Conservation (phyloP, 2,113 vertebrate genomes). For the Thermophis baileyi region DNA sequence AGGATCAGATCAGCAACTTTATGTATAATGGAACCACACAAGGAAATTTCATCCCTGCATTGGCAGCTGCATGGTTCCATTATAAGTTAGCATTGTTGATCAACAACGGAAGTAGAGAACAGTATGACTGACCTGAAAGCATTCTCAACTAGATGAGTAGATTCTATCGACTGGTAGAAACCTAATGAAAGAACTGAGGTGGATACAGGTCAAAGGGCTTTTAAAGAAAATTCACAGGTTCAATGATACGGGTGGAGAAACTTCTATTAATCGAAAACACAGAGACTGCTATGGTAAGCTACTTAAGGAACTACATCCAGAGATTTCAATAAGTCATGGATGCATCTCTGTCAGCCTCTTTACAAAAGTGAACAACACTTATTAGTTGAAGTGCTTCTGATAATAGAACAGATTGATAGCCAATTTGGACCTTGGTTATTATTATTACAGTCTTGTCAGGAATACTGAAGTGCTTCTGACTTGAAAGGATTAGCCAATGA, state of each 20-base stretch:
- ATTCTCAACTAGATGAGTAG: neutral
- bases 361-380: no score
- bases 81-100: neutral
- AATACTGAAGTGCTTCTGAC: no score
- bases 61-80: neutral
- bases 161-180: neutral
- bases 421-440: neutral
- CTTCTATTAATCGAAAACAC: neutral
- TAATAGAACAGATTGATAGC: neutral
- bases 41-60: neutral
- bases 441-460: no score
- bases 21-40: neutral
- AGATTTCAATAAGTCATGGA: neutral
- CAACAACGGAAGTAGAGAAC: neutral
- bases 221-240: neutral
- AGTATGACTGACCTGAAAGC: neutral
- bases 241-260: neutral
- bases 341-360: no score
- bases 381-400: neutral
- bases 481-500: no score
- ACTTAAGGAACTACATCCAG: neutral
- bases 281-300: neutral
- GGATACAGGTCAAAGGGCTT: neutral
- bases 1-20: neutral
- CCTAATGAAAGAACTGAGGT: neutral